Conservation (phyloP, 2,888 invertebrate genomes). For the Leptogaster cylindrica region DNA sequence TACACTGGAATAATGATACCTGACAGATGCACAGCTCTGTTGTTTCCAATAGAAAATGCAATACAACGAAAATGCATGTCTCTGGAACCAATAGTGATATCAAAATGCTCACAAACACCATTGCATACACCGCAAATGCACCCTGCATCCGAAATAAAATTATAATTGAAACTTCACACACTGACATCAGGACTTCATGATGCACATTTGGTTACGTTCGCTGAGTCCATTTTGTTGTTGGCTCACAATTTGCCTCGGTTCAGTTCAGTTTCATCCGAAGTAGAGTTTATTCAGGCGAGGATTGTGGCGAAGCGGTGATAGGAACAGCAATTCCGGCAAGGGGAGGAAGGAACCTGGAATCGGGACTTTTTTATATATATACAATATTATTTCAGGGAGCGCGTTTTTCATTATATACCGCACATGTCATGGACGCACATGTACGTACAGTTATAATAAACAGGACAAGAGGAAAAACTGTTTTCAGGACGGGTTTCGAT, state of each 20-base stretch:
- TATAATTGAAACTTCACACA: not conserved
- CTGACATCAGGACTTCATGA: not conserved
- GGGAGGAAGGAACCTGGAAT: no score
- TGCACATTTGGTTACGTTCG: no score
- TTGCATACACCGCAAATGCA: not conserved
- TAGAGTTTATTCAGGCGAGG: not conserved
- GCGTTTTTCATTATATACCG: slow-evolving; percentile 10
- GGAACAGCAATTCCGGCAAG: not conserved
- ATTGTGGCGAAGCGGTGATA: not conserved
- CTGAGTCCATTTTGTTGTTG: not conserved
- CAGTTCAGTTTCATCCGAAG: not conserved
- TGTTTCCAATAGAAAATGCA: slow-evolving; percentile 8
- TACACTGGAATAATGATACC: no score
- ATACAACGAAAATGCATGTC: slow-evolving; percentile 18
- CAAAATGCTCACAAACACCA: not conserved
- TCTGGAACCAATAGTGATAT: slow-evolving; percentile 1
- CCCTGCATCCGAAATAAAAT: not conserved
- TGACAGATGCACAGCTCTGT: slow-evolving; percentile 20
- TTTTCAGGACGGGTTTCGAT: not conserved
- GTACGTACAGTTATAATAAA: slow-evolving; percentile 8
- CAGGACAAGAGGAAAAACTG: slow-evolving; percentile 1
- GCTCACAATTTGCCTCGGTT: not conserved
- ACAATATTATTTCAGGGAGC: no score
- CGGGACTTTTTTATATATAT: no score
- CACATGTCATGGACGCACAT: slow-evolving; percentile 15